Conservation (phyloP, 2,888 invertebrate genomes). For the Lasioglossum malachurum region DNA sequence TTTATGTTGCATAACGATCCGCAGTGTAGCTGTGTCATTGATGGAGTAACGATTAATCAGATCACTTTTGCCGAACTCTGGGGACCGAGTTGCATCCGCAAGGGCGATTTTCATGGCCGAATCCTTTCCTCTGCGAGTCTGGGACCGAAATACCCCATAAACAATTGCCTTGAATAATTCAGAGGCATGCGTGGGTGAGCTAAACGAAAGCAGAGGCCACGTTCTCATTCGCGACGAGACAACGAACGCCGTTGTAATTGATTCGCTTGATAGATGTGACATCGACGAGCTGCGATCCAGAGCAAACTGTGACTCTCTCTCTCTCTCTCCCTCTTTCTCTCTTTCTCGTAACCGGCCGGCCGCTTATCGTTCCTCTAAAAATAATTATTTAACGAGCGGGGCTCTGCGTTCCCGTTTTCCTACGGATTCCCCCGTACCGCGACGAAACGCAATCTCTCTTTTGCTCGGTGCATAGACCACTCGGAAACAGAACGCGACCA, state of each 20-base stretch:
- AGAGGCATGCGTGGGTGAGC: slow-evolving; percentile 44
- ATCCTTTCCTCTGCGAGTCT: background rate
- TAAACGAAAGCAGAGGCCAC: slow-evolving; percentile 62
- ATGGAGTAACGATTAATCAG: background rate
- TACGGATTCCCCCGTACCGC: background rate
- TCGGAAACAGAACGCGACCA: background rate
- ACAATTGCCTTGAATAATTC: slow-evolving; percentile 67
- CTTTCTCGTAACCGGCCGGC: background rate
- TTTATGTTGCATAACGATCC: background rate
- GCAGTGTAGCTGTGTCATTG: background rate
- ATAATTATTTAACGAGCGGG: slow-evolving; percentile 42
- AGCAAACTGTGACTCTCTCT: background rate
- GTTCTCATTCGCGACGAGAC: slow-evolving; percentile 52
- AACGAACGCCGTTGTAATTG: slow-evolving; percentile 53
- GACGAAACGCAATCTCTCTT: background rate
- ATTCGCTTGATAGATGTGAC: slow-evolving; percentile 57
- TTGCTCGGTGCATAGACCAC: background rate
- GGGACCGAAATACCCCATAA: slow-evolving; percentile 52
- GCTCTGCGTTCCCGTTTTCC: slow-evolving; percentile 17
- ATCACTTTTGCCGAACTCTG: background rate
- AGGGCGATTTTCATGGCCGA: background rate
- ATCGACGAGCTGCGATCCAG: slow-evolving; percentile 31
- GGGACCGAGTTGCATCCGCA: background rate
- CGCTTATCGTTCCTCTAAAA: slow-evolving; percentile 44
- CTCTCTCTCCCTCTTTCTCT: background rate